phyloP scores from a whole-genome alignment of 2,797 vertebrate species.

The Antrozous pallidus region DNA sequence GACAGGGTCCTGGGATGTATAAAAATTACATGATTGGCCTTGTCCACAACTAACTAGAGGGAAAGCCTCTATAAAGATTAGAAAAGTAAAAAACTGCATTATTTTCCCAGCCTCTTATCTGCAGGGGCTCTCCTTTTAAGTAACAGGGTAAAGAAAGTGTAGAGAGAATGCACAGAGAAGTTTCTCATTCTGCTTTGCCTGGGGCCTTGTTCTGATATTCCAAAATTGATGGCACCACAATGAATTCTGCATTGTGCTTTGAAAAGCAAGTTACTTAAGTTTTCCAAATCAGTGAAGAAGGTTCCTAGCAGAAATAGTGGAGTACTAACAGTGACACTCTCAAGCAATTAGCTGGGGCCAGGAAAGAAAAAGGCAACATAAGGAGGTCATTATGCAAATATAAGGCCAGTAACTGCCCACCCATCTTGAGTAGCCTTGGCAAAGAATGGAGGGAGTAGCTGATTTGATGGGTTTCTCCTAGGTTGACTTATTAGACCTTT shows the following conservation, averaged over 20 bases:
- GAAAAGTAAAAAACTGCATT: background rate
- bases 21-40: background rate
- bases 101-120: background rate
- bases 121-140: background rate
- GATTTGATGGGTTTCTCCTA: background rate
- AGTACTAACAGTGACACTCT: background rate
- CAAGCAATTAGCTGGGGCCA: conserved; percentile 23
- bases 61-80: background rate
- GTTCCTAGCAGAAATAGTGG: background rate
- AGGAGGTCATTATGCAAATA: conserved; percentile 49
- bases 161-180: background rate
- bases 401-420: background rate
- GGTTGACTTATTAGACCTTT: background rate
- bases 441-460: background rate
- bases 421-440: background rate
- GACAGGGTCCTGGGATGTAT: background rate
- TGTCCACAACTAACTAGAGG: background rate
- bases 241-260: conserved; percentile 17
- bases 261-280: background rate
- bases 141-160: background rate
- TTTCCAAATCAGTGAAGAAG: background rate
- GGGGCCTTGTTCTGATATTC: background rate
- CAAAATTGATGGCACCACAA: background rate
- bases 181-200: background rate
- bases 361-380: conserved; percentile 53